A percentile compares a stretch with the other conserved stretches of the same genome.
These are phyloP conservation scores for Diorhabda elongata DNA, from an alignment of 1,140 invertebrate species.

Conservation along the genomic window DNA sequence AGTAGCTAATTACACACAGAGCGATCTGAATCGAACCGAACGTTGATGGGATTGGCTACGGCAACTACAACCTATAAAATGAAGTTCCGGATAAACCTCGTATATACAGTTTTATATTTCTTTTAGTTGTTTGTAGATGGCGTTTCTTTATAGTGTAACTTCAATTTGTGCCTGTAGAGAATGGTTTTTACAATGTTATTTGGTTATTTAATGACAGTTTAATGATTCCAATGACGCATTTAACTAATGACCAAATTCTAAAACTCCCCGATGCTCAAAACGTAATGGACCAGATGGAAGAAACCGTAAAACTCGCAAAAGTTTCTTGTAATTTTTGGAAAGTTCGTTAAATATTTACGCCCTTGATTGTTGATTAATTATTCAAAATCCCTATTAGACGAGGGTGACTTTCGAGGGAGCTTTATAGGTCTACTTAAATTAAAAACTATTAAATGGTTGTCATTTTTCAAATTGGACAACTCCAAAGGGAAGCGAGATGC, in stretches of 20 bases:
- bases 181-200: no score
- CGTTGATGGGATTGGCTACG: no score
- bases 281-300: constrained; percentile 1
- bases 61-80: no score
- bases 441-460: not conserved
- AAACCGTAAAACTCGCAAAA: not conserved
- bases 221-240: not conserved
- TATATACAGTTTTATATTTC: no score
- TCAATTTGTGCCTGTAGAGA: no score
- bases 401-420: not conserved
- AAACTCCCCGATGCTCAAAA: not conserved
- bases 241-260: not conserved
- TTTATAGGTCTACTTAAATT: not conserved
- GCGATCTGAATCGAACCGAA: no score
- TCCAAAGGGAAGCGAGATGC: not conserved
- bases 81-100: no score
- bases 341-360: not conserved
- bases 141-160: no score
- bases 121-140: no score
- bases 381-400: not conserved
- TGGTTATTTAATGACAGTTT: not conserved
- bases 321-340: constrained; percentile 2
- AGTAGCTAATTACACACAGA: no score
- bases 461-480: not conserved
- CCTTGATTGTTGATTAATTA: constrained; percentile 1